Evolutionary conservation across 2,113 vertebrate species (phyloP).

Genomic region (Phyllostomus hastatus): DNA sequence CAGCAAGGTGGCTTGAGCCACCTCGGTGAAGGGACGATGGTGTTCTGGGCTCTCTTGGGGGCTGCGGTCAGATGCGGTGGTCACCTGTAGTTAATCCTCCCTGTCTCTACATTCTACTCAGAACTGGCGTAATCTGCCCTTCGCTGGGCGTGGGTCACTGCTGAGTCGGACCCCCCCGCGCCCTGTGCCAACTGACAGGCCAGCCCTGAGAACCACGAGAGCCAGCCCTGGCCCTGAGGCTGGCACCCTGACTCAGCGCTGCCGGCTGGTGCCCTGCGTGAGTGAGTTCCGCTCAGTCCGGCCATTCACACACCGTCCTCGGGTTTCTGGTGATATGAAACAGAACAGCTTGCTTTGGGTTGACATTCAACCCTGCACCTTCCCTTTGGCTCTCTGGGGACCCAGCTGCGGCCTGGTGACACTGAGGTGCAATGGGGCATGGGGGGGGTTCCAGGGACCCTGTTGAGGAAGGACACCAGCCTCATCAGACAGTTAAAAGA

Average conservation of each 20-base stretch:
- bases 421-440: accelerated
- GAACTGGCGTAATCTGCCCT: background rate
- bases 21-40: background rate
- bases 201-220: background rate
- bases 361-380: background rate
- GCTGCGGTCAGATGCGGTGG: accelerated
- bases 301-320: background rate
- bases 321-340: background rate
- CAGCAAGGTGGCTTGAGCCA: accelerated
- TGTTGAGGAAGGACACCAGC: background rate
- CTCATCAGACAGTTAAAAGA: background rate
- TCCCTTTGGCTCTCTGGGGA: background rate
- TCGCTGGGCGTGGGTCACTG: accelerated
- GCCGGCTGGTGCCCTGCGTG: accelerated
- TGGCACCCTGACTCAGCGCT: too few species aligned
- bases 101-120: accelerated
- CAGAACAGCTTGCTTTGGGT: background rate
- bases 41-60: too few species aligned
- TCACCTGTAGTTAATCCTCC: too few species aligned
- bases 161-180: background rate
- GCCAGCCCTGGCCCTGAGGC: accelerated
- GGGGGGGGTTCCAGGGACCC: too few species aligned
- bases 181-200: too few species aligned
- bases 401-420: background rate
- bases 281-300: background rate